A percentile compares a stretch with the other conserved stretches of the same genome.
Evolutionary conservation across 2,113 vertebrate genomes (phyloP).

Genomic region (Coturnix japonica): DNA sequence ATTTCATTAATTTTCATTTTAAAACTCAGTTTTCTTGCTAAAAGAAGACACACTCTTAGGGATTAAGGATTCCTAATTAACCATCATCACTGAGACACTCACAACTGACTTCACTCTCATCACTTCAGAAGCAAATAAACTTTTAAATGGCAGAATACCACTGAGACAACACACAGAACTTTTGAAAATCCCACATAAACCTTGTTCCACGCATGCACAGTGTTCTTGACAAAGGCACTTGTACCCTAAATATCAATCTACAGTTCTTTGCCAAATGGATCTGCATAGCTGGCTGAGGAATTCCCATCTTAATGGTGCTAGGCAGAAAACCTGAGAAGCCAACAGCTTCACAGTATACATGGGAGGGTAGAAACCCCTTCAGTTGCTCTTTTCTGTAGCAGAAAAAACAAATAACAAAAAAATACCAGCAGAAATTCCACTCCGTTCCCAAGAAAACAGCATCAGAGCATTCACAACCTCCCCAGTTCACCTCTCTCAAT

Average conservation of each 20-base stretch:
- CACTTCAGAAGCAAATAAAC: not conserved
- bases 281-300: not conserved
- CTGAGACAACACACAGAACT: not conserved
- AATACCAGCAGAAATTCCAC: not conserved
- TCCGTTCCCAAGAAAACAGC: not conserved
- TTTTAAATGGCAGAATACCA: not conserved
- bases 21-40: not conserved
- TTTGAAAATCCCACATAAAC: not conserved
- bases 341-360: fast-evolving
- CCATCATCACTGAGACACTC: not conserved
- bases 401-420: not conserved
- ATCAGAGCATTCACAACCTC: not conserved
- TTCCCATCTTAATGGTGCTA: not conserved
- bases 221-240: not conserved
- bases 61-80: not conserved
- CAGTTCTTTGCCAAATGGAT: not conserved
- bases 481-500: not conserved
- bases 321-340: not conserved
- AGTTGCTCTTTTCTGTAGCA: not conserved
- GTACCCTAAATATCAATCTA: not conserved
- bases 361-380: not conserved
- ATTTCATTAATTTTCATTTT: not conserved
- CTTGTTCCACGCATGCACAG: not conserved
- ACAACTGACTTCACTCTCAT: not conserved
- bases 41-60: not conserved